Base-by-base conservation (phyloP, 2,797 vertebrate genomes). In the Gadopsis bispinosus region DNA sequence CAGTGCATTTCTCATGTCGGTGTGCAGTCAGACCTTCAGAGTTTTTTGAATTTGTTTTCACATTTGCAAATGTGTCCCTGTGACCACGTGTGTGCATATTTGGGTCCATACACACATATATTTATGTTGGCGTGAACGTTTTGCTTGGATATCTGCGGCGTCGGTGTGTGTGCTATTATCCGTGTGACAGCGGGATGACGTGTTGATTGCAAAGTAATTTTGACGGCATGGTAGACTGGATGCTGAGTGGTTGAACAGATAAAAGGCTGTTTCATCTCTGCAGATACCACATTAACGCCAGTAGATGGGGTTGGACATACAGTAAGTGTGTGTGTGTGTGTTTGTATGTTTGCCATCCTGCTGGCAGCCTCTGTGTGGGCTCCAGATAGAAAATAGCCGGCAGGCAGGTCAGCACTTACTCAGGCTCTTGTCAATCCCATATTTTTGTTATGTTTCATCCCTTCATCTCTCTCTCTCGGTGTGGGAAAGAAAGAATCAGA, bases 381-480 rank as follows among this genome's bases (percentile, higher is more conserved):
- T 85, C 61, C 7, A 51, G 76, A 90, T 67, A 77, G 81, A 83
- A 79, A 78, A 78, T 75, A 85, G 84, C 80, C 80, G 1, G 77
- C 37, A 43, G 85, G 84, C 83, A 91, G 88, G 91, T 91, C 88
- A 85, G 83, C 8, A 50, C 70, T 87, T 67, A 22, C 80, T 85
- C 87, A 48, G 64, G 72, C 80, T 75, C 75, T 61, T 76, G 87
- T 85, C 87, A 86, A 64, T 72, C 62, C 69, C 33, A 50, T 50
- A 20, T 81, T 85, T 78, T 83, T 65, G 73, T 85, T 54, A 70
- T 85, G 62, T 80, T 51, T 73, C 66, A 73, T 71, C 66, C 33
- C 45, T 69, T 48, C 26, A 8, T 73, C 55, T 59, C 53, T 35
- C 29, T 61, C 20, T 26, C 48, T 69, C 45, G 2, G 13, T 56